Conservation (phyloP, 2,888 invertebrate species). For the Diaperis boleti region DNA sequence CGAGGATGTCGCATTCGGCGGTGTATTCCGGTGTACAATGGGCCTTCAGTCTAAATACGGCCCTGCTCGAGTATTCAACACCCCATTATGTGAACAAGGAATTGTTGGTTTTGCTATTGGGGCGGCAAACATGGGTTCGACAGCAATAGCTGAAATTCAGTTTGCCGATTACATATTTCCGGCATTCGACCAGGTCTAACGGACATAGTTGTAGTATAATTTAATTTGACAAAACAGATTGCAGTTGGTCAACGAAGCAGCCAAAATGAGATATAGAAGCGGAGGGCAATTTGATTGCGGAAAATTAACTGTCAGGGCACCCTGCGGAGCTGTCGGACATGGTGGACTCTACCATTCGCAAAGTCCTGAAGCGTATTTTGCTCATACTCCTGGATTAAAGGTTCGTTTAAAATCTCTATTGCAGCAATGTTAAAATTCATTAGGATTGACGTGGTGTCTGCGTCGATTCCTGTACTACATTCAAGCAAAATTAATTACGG, state of each 20-base stretch:
- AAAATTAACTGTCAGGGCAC: slow-evolving; percentile 89
- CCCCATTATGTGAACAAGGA: slow-evolving; percentile 95
- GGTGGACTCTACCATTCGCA: slow-evolving; percentile 99
- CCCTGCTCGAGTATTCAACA: slow-evolving; percentile 94
- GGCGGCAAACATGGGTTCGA: slow-evolving; percentile 88
- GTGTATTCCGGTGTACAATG: slow-evolving; percentile 96
- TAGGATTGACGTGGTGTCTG: not conserved
- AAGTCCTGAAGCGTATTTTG: slow-evolving; percentile 97
- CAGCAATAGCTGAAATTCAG: slow-evolving; percentile 98
- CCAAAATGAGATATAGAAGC: slow-evolving; percentile 94
- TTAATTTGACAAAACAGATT: slow-evolving; percentile 40
- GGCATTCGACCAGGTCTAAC: slow-evolving; percentile 93
- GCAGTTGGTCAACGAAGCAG: slow-evolving; percentile 89
- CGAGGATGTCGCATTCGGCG: slow-evolving; percentile 98
- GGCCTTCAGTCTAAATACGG: slow-evolving; percentile 95
- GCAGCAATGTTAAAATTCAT: not conserved
- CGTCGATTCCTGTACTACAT: not conserved
- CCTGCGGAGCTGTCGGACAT: slow-evolving; percentile 98
- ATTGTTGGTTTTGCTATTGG: slow-evolving; percentile 98
- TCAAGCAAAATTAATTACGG: not conserved
- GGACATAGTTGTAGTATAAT: slow-evolving; percentile 13
- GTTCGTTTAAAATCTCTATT: slow-evolving; percentile 64
- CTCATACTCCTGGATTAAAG: slow-evolving; percentile 94
- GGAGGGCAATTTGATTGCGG: slow-evolving; percentile 93
- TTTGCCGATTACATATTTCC: slow-evolving; percentile 99